Evolutionary conservation across 1,140 invertebrate species (phyloP).

Genomic region (Drosophila tristis): DNA sequence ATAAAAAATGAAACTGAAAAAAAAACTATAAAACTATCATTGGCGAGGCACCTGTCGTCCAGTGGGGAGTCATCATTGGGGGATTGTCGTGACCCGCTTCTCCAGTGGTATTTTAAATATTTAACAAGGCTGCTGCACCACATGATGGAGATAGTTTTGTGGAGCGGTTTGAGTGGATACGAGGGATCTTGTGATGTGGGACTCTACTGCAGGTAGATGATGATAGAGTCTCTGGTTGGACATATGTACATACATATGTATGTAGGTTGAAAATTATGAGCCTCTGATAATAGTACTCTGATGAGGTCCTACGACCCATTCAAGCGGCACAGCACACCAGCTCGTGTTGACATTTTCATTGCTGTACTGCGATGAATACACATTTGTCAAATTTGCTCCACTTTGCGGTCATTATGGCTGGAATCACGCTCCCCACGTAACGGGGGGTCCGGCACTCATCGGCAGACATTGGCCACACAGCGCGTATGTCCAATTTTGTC

Average conservation of each 20-base stretch:
- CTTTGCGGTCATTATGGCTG: constrained; percentile 42
- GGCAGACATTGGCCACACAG: constrained; percentile 2
- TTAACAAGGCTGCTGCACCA: constrained; percentile 43
- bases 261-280: not conserved
- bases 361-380: constrained; percentile 12
- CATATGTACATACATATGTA: too few species aligned
- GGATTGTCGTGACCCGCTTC: constrained; percentile 23
- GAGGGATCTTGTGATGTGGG: too few species aligned
- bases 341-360: constrained; percentile 49
- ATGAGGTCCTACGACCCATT: too few species aligned
- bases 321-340: not conserved
- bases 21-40: constrained; percentile 41
- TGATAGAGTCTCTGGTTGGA: not conserved
- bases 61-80: constrained; percentile 27
- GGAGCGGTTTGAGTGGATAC: not conserved
- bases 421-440: not conserved
- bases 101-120: constrained; percentile 68
- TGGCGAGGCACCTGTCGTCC: constrained; percentile 32
- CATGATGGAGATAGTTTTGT: constrained; percentile 8
- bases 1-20: constrained; percentile 32
- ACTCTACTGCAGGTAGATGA: too few species aligned
- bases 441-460: not conserved
- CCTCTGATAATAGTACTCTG: too few species aligned
- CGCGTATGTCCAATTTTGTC: constrained; percentile 34
- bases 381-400: constrained; percentile 17